phyloP scores from a whole-genome alignment of 2,113 vertebrate genomes.

The Ptilorrhoa leucosticta region DNA sequence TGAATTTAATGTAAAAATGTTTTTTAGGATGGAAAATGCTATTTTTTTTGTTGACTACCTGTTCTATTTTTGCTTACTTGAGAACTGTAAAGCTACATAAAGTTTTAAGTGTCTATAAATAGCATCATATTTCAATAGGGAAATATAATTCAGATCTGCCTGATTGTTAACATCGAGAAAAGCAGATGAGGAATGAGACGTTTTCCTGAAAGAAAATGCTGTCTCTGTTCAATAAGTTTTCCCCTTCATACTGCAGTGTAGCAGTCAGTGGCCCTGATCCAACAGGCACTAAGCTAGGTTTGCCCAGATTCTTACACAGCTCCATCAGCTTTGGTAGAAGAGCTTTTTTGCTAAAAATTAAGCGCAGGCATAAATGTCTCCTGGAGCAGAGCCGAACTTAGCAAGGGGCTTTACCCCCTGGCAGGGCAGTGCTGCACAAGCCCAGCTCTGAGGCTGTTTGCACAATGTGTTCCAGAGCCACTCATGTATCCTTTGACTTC shows the following conservation, averaged over 20 bases:
- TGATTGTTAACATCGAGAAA: background rate
- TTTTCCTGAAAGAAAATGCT: background rate
- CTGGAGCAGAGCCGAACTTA: constrained; percentile 25
- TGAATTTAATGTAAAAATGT: background rate
- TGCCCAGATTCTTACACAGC: background rate
- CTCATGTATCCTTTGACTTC: background rate
- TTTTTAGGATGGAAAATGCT: background rate
- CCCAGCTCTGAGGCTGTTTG: background rate
- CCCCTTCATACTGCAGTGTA: background rate
- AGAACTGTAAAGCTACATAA: background rate
- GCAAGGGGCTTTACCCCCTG: constrained; percentile 14
- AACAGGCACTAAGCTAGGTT: background rate
- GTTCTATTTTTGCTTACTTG: background rate
- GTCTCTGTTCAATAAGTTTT: background rate
- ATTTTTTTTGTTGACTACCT: background rate
- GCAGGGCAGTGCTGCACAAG: background rate
- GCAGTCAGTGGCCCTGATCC: background rate
- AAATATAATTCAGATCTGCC: background rate
- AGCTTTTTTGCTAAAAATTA: constrained; percentile 13
- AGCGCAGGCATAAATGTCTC: background rate
- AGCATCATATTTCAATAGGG: background rate
- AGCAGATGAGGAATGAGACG: background rate
- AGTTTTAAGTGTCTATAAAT: background rate
- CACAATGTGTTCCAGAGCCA: constrained; percentile 17
- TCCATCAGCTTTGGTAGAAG: background rate